These are phyloP conservation scores for Macroteleia sp. DNA, from an alignment of 2,888 invertebrate genomes.

Conservation along the genomic window DNA sequence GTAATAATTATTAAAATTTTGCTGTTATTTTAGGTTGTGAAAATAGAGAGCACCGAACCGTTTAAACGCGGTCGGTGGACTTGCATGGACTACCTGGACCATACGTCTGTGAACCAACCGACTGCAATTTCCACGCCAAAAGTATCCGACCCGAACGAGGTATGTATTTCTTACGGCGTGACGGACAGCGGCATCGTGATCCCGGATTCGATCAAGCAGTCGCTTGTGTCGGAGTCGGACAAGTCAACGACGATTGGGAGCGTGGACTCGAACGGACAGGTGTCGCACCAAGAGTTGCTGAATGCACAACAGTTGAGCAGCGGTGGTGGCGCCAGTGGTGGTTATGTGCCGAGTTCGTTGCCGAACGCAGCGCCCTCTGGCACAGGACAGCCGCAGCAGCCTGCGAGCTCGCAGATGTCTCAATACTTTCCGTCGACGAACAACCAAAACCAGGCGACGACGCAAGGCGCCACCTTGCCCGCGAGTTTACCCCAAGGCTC, in stretches of 20 bases:
- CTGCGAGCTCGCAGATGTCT: no score
- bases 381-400: no score
- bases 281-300: conserved; percentile 75
- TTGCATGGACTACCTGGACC: conserved; percentile 97
- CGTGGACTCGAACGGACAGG: conserved; percentile 78
- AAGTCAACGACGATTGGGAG: conserved; percentile 54
- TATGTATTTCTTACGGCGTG: conserved; percentile 82
- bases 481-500: conserved; percentile 85
- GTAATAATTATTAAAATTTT: no score
- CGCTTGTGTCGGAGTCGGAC: conserved; percentile 73
- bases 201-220: conserved; percentile 74
- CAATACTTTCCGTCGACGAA: conserved; percentile 40
- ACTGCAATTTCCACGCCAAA: conserved; percentile 78
- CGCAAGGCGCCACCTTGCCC: conserved; percentile 87
- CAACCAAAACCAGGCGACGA: conserved; percentile 72
- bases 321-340: conserved; percentile 68
- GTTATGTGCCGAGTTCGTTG: conserved; percentile 40
- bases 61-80: conserved; percentile 96
- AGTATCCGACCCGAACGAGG: conserved; percentile 81
- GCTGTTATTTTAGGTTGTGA: no score
- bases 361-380: conserved; percentile 74
- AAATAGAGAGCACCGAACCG: conserved; percentile 97
- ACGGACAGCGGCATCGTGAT: conserved; percentile 80
- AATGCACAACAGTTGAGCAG: conserved; percentile 70
- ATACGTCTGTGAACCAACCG: conserved; percentile 86